These are phyloP conservation scores for Alcedo quadribrachys DNA, from an alignment of 2,797 vertebrate genomes.

Conservation along the genomic window DNA sequence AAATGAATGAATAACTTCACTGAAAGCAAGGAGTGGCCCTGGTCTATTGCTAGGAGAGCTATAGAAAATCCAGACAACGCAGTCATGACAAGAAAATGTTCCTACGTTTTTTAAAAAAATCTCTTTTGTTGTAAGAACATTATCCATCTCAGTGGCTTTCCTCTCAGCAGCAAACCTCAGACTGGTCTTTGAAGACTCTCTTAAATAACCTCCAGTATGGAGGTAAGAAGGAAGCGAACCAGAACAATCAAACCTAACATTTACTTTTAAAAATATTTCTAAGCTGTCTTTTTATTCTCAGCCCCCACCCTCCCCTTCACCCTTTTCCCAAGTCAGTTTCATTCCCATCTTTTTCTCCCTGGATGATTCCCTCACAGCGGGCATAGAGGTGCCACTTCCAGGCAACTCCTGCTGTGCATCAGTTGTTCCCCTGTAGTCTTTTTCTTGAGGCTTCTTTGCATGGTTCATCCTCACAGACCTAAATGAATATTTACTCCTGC, in stretches of 20 bases:
- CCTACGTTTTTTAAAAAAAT: neutral
- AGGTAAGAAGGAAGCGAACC: neutral
- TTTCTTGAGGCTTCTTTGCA: constrained; percentile 55
- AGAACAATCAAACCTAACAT: neutral
- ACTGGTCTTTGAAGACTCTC: neutral
- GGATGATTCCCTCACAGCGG: constrained; percentile 59
- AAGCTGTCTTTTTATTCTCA: neutral
- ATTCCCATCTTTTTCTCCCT: constrained; percentile 60
- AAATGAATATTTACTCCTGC: constrained; percentile 4
- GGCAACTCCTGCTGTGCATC: constrained; percentile 70
- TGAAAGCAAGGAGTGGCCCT: neutral
- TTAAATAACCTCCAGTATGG: constrained; percentile 14
- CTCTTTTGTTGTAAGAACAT: constrained; percentile 2
- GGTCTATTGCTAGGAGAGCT: constrained; percentile 19
- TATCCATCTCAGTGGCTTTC: constrained; percentile 17
- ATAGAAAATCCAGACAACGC: neutral
- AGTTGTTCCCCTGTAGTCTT: constrained; percentile 50
- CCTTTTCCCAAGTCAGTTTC: constrained; percentile 42
- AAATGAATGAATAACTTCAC: constrained; percentile 51
- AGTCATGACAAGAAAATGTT: constrained; percentile 27
- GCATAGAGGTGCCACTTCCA: constrained; percentile 65
- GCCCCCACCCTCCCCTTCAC: neutral
- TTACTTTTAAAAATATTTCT: constrained; percentile 32
- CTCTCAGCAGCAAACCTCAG: constrained; percentile 29
- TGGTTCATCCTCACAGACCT: constrained; percentile 1